These are phyloP conservation scores for Pomacea canaliculata DNA, from an alignment of 2,888 invertebrate species.

Conservation along the genomic window DNA sequence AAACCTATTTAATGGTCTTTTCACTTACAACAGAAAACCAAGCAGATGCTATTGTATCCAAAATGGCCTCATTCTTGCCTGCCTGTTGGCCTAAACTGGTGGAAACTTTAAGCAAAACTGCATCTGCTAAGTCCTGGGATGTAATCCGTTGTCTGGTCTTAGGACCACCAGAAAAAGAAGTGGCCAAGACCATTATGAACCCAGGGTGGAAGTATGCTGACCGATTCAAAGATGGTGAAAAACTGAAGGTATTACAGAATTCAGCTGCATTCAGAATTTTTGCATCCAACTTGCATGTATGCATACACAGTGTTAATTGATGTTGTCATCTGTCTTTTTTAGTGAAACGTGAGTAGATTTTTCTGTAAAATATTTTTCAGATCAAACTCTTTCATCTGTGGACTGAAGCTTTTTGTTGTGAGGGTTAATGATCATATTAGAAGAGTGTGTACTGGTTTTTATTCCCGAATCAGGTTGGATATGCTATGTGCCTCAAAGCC, in stretches of 20 bases:
- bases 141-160: slow-evolving; percentile 2
- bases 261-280: too few relatives aligned
- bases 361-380: background rate
- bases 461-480: slow-evolving; percentile 4
- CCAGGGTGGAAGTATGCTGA: slow-evolving; percentile 8
- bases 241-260: background rate
- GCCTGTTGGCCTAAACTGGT: slow-evolving; percentile 4
- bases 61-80: background rate
- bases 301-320: background rate
- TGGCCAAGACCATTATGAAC: background rate
- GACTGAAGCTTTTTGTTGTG: too few relatives aligned
- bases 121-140: slow-evolving; percentile 2
- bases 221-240: slow-evolving; percentile 3
- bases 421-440: too few relatives aligned
- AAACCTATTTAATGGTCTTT: background rate
- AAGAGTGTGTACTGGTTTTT: background rate
- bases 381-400: too few relatives aligned
- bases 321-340: background rate
- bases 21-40: background rate
- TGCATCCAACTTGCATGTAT: too few relatives aligned
- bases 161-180: slow-evolving; percentile 2
- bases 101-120: slow-evolving; percentile 4
- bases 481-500: slow-evolving; percentile 13
- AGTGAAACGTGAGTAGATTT: background rate
- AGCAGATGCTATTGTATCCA: background rate